Conservation (phyloP, 2,888 invertebrate genomes). For the Athalia circularis region DNA sequence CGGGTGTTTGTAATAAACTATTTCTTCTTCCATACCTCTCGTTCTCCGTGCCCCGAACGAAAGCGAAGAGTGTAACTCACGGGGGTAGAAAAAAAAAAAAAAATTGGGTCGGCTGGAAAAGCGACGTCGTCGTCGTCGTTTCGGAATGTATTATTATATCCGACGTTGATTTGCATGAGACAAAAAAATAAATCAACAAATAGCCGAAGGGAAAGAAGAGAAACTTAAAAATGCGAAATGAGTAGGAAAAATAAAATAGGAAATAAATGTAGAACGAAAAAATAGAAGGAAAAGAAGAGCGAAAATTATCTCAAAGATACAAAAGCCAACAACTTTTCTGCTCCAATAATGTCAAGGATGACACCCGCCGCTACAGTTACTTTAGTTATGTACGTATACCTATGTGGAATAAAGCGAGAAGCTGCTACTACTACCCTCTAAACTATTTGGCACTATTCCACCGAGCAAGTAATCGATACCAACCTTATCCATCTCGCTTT, state of each 20-base stretch:
- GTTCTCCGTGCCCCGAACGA: background rate
- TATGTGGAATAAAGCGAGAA: slow-evolving; percentile 4
- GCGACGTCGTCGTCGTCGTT: background rate
- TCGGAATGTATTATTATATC: slow-evolving; percentile 3
- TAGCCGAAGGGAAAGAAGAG: background rate
- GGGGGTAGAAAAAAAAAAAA: no score
- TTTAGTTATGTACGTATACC: background rate
- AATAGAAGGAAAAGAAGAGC: background rate
- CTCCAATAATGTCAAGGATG: slow-evolving; percentile 39
- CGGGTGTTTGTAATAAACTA: slow-evolving; percentile 6
- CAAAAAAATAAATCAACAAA: background rate
- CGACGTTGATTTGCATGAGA: background rate
- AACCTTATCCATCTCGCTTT: background rate
- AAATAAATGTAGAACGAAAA: background rate
- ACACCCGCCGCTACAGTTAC: slow-evolving; percentile 11
- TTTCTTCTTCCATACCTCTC: background rate
- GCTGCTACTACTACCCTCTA: slow-evolving; percentile 2
- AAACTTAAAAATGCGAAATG: background rate
- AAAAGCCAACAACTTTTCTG: slow-evolving; percentile 2
- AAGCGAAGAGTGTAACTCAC: no score
- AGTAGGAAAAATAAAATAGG: background rate
- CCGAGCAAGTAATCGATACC: slow-evolving; percentile 35
- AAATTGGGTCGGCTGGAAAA: no score
- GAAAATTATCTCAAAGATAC: background rate
- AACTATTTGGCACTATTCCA: slow-evolving; percentile 41